phyloP scores from a whole-genome alignment of 2,797 vertebrate genomes.

The Cichlasoma orientale region DNA sequence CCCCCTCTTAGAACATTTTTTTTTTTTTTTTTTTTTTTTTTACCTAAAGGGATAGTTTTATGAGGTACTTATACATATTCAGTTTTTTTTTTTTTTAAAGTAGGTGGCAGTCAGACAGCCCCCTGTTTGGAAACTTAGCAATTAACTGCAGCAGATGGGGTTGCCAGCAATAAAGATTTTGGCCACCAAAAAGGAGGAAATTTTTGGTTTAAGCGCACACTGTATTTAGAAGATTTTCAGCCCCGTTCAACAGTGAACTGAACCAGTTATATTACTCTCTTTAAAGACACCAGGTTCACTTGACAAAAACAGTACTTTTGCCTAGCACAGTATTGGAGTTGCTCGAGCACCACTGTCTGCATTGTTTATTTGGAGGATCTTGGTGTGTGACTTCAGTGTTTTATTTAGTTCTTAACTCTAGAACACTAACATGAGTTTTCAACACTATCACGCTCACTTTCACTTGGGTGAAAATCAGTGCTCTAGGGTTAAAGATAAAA shows the following conservation, averaged over 20 bases:
- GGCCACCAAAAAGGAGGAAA: background rate
- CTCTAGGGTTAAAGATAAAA: no score
- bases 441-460: no score
- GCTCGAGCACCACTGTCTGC: background rate
- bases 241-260: background rate
- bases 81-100: background rate
- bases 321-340: background rate
- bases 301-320: background rate
- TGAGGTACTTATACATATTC: background rate
- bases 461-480: no score
- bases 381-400: background rate
- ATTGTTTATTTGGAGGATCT: background rate
- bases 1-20: background rate
- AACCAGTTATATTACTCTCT: background rate
- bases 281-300: background rate
- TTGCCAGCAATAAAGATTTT: background rate
- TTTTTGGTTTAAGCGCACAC: background rate
- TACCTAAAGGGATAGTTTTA: background rate
- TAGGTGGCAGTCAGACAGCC: background rate
- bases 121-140: background rate
- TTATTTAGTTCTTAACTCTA: no score
- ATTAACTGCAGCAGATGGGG: background rate
- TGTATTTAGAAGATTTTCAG: background rate
- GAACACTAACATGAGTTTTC: no score
- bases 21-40: background rate